Conservation (phyloP, 2,888 invertebrate genomes). For the Pseudoips prasinana region DNA sequence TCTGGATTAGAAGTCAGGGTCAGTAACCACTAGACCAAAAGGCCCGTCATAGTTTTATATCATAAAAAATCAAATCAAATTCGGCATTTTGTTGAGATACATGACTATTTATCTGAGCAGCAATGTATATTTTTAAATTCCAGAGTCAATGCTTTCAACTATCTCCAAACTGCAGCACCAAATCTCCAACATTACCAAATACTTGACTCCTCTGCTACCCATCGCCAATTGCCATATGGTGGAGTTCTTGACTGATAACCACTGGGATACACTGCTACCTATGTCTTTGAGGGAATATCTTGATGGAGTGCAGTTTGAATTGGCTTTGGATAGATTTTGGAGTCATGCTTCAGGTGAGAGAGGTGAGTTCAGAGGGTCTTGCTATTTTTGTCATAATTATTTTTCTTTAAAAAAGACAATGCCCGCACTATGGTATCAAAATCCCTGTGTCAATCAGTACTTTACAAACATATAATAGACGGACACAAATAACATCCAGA, state of each 20-base stretch:
- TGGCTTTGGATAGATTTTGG: slow-evolving; percentile 79
- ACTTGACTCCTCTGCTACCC: slow-evolving; percentile 81
- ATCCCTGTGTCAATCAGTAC: too few species aligned
- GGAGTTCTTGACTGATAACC: slow-evolving; percentile 82
- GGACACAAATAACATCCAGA: too few species aligned
- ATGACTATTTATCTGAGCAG: not conserved
- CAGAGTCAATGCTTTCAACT: slow-evolving; percentile 41
- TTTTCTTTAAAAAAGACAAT: too few species aligned
- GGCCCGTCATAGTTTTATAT: too few species aligned
- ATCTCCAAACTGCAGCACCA: slow-evolving; percentile 48
- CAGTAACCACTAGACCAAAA: too few species aligned
- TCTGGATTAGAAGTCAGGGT: too few species aligned
- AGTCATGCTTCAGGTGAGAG: slow-evolving; percentile 24
- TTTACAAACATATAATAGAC: too few species aligned
- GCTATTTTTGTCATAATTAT: too few species aligned
- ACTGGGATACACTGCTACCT: slow-evolving; percentile 85
- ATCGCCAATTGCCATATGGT: slow-evolving; percentile 90
- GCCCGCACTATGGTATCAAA: too few species aligned
- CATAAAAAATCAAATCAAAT: too few species aligned
- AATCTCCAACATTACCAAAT: slow-evolving; percentile 76
- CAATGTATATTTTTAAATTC: slow-evolving; percentile 1
- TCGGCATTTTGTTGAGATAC: too few species aligned
- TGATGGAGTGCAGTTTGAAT: slow-evolving; percentile 54
- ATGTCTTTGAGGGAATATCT: slow-evolving; percentile 74
- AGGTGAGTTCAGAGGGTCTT: slow-evolving; percentile 8